phyloP scores from a whole-genome alignment of 2,888 invertebrate genomes.

The Sinohyriopsis cumingii region DNA sequence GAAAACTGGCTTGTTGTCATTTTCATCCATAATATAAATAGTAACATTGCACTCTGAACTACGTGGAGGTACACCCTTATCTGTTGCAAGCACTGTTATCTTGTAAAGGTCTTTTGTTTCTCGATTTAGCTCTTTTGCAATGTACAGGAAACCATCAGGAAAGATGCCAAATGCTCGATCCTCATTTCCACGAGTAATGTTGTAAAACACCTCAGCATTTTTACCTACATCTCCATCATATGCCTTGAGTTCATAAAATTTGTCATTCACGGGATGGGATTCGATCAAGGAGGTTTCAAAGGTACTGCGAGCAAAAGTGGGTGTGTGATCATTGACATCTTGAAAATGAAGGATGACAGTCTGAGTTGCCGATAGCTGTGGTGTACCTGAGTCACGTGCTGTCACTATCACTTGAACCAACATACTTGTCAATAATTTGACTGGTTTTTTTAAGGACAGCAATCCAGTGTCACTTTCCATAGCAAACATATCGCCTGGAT shows the following conservation, averaged over 20 bases:
- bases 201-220: constrained; percentile 68
- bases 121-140: constrained; percentile 88
- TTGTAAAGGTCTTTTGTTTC: constrained; percentile 94
- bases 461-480: constrained; percentile 91
- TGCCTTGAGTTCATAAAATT: constrained; percentile 71
- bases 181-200: constrained; percentile 88
- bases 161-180: constrained; percentile 93
- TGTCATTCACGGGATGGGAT: constrained; percentile 90
- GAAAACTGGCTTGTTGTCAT: constrained; percentile 74
- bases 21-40: constrained; percentile 80
- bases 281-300: constrained; percentile 94
- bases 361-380: constrained; percentile 45
- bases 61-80: constrained; percentile 75
- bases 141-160: constrained; percentile 93
- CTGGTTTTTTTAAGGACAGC: constrained; percentile 86
- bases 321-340: constrained; percentile 96
- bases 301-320: constrained; percentile 91
- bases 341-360: constrained; percentile 76
- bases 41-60: constrained; percentile 89
- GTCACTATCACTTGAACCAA: constrained; percentile 46
- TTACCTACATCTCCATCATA: constrained; percentile 61
- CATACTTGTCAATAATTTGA: constrained; percentile 31
- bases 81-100: constrained; percentile 86
- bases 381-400: constrained; percentile 60
- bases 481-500: constrained; percentile 83